Base-by-base conservation (phyloP, 2,797 vertebrate species). In the Pelodytes ibericus region DNA sequence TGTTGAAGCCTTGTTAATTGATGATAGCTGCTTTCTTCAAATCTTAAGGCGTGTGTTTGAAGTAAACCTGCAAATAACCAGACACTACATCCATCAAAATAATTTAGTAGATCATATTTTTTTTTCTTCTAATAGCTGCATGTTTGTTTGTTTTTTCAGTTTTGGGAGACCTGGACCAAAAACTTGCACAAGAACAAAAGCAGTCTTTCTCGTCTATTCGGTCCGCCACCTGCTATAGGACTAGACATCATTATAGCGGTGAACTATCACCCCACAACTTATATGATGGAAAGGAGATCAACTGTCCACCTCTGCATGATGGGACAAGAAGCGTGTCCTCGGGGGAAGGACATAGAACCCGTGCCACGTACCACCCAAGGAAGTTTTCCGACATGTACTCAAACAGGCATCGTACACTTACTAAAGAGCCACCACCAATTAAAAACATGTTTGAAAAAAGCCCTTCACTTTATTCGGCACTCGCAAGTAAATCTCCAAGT, bases 141-240 rank as follows among this genome's bases (percentile, higher is more conserved):
- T 57, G 22, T 30, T 24, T 18, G 6, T 22, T 5, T 26, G 10
- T 69, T 8, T 60, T 49, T 83, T 81, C 47, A 92, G 91, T 93
- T 88, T 81, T 93, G 83, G 90, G 84, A 80, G 90, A 89, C 72
- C 82, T 93, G 84, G 92, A 93, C 75, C 85, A 86, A 79, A 89
- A 84, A 65, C 83, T 93, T 82, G 90, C 88, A 65, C 87, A 88
- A 83, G 92, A 93, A 69, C 90, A 92, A 77, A 81, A 65, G 49
- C 58, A 80, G 62, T 81, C 83, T 16, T 20, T 47, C 36, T 5
- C 9, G 51, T 3, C 20, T 20, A 33, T 26, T 13, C 51, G 65
- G 26, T 2, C 11, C 13, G 44, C 86, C 51, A 29, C 72, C 25
- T 69, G 76, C 79, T 80, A 66, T 16, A 47, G 64, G 72, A 75